phyloP scores from a whole-genome alignment of 2,113 vertebrate genomes.

The Lepisosteus osseus region DNA sequence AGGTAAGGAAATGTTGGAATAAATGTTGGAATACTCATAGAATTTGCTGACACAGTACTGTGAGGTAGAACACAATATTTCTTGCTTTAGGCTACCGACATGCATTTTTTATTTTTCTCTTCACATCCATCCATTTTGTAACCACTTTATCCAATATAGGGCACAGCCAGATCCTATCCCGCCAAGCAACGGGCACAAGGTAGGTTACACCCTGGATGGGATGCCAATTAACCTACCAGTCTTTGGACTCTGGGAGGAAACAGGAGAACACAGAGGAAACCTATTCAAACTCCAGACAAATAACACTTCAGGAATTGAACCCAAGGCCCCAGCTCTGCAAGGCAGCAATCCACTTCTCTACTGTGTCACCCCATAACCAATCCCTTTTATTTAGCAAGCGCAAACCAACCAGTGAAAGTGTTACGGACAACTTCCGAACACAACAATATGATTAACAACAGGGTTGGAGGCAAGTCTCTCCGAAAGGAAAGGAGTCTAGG shows the following conservation, averaged over 20 bases:
- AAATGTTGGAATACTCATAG: background rate
- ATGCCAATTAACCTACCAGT: background rate
- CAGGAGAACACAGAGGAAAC: too few species aligned
- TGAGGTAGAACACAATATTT: constrained; percentile 7
- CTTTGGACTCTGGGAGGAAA: background rate
- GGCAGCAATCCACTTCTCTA: too few species aligned
- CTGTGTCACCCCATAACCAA: too few species aligned
- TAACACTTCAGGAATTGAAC: too few species aligned
- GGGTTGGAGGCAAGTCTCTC: background rate
- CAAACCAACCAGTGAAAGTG: background rate
- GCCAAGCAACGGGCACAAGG: too few species aligned
- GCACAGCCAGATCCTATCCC: too few species aligned
- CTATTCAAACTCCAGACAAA: too few species aligned
- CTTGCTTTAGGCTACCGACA: constrained; percentile 5
- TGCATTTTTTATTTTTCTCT: background rate
- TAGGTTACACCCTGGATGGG: too few species aligned
- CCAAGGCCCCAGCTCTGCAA: too few species aligned
- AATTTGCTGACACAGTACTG: background rate
- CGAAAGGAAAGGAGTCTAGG: background rate
- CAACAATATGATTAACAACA: background rate
- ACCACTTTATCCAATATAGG: too few species aligned
- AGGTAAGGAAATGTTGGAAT: background rate
- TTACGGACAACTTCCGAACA: background rate
- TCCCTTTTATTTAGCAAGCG: too few species aligned
- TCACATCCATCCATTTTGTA: too few species aligned